Percentiles rank a stretch among this genome's conserved stretches.
Conservation (phyloP, 2,797 vertebrate species). For the Lepilemur ruficaudatus region DNA sequence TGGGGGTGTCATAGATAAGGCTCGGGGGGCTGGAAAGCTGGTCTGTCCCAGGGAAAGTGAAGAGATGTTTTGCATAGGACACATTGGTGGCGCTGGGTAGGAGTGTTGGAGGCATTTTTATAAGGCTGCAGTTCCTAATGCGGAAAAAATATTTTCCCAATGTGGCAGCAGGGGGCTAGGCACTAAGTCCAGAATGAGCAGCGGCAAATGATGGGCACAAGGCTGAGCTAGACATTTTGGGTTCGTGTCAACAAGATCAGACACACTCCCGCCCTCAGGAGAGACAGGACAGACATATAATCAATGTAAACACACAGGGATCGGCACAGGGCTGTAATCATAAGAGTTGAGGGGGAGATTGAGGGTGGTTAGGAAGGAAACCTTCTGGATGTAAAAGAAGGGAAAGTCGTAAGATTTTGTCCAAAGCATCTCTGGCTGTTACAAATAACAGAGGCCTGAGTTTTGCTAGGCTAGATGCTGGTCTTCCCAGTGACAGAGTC, state of each 20-base stretch:
- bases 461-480: neutral
- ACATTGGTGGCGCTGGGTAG: neutral
- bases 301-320: constrained; percentile 55
- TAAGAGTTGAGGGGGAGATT: neutral
- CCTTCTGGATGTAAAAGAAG: neutral
- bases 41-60: neutral
- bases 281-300: constrained; percentile 68
- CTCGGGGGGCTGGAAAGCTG: neutral
- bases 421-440: neutral
- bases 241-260: constrained; percentile 45
- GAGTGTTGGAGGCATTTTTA: neutral
- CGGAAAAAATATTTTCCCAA: neutral
- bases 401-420: neutral
- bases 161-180: neutral
- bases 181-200: neutral
- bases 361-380: neutral
- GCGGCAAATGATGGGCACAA: neutral
- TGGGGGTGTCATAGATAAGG: neutral
- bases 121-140: neutral
- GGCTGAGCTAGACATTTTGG: constrained; percentile 20
- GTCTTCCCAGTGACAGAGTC: neutral
- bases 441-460: neutral
- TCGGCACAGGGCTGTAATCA: constrained; percentile 53
- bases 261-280: constrained; percentile 43
- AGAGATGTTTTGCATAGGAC: neutral